Evolutionary conservation across 1,140 invertebrate genomes (phyloP).

Genomic region (Wiebesia pumilae): DNA sequence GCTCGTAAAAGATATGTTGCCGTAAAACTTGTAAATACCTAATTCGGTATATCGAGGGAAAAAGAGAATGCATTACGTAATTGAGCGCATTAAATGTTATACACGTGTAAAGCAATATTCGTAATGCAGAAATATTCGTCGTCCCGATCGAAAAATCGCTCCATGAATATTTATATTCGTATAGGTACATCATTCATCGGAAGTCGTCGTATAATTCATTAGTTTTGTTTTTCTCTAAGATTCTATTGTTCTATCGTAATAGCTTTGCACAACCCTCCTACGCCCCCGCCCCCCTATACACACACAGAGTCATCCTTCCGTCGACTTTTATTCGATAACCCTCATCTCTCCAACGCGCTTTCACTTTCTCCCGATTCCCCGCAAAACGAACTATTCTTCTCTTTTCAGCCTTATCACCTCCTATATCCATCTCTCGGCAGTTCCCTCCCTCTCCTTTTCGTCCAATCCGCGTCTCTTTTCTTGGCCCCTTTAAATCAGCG

Average conservation of each 20-base stretch:
- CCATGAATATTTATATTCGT: not conserved
- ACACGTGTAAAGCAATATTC: not conserved
- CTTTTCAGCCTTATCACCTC: not conserved
- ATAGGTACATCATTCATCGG: not conserved
- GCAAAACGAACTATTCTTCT: not conserved
- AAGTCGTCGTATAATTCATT: not conserved
- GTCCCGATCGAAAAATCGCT: not conserved
- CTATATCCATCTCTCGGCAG: constrained; percentile 12
- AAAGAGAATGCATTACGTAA: not conserved
- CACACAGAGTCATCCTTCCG: not conserved
- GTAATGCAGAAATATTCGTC: not conserved
- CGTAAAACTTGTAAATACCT: not conserved
- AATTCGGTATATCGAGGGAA: not conserved
- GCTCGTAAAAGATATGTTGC: not conserved
- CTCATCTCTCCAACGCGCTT: not conserved
- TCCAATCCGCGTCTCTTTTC: not conserved
- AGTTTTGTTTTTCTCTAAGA: not conserved
- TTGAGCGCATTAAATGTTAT: not conserved
- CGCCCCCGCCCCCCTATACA: too few species aligned
- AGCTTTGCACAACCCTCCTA: too few species aligned
- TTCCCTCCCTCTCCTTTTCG: not conserved
- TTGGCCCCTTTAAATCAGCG: constrained; percentile 2
- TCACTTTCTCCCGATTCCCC: not conserved
- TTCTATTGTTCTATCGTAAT: not conserved
- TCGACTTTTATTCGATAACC: not conserved